Evolutionary conservation across 2,888 invertebrate species (phyloP).

Genomic region (Leptothorax acervorum): DNA sequence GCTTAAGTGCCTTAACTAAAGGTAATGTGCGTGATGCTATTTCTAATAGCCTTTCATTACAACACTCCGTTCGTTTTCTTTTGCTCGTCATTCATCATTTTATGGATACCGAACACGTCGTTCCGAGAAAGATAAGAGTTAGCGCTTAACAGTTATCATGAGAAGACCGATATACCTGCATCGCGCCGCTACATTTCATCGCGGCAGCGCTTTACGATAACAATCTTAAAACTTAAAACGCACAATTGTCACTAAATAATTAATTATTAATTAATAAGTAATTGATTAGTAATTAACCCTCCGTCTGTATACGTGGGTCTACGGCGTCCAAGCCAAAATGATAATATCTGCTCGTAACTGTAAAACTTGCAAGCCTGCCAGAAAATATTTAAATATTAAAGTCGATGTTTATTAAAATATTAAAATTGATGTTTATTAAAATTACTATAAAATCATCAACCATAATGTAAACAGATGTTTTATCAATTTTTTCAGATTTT

Average conservation of each 20-base stretch:
- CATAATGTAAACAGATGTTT: too few species aligned
- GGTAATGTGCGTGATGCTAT: constrained; percentile 18
- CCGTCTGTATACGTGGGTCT: too few species aligned
- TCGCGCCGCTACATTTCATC: background rate
- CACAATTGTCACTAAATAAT: background rate
- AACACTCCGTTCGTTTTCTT: background rate
- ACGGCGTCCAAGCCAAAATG: too few species aligned
- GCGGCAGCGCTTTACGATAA: background rate
- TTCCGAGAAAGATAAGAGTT: background rate
- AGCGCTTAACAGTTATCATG: background rate
- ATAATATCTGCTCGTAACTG: too few species aligned
- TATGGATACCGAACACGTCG: background rate
- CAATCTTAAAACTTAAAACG: background rate
- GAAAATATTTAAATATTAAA: too few species aligned
- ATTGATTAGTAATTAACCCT: too few species aligned
- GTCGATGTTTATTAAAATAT: too few species aligned
- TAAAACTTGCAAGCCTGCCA: too few species aligned
- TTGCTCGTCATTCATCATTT: background rate
- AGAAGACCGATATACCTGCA: background rate
- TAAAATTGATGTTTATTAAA: too few species aligned
- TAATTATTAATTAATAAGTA: background rate
- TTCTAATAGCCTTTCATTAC: constrained; percentile 7
- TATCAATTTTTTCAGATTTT: too few species aligned
- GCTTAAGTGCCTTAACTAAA: constrained; percentile 38
- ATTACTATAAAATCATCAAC: too few species aligned